Percentiles rank a stretch among this genome's conserved stretches.
Evolutionary conservation across 2,113 vertebrate species (phyloP).

Genomic region (Amblyornis subalaris): DNA sequence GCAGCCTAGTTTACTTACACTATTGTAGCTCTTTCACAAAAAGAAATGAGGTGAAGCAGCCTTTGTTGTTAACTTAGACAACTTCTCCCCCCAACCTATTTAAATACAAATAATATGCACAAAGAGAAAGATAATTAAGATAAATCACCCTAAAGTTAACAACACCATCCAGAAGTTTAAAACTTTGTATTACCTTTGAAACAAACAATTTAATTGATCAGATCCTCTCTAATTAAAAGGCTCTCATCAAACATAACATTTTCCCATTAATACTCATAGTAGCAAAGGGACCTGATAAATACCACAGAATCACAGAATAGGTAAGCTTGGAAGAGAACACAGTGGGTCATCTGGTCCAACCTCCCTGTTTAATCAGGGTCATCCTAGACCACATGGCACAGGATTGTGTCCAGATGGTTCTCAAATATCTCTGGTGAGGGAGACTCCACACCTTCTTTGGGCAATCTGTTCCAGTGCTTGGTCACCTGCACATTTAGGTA

Average conservation of each 20-base stretch:
- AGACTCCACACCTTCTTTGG: background rate
- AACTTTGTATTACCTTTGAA: background rate
- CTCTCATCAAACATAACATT: background rate
- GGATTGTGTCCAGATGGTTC: background rate
- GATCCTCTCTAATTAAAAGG: background rate
- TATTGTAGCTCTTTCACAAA: background rate
- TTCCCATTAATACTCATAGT: background rate
- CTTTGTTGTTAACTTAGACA: background rate
- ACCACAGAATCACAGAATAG: too few species aligned
- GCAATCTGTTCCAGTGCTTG: fast-evolving
- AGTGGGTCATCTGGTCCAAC: background rate
- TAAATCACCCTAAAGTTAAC: background rate
- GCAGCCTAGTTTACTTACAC: background rate
- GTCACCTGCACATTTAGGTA: background rate
- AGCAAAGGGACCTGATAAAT: background rate
- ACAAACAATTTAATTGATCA: background rate
- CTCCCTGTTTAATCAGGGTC: background rate
- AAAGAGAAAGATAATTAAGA: background rate
- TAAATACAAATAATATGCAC: conserved; percentile 2
- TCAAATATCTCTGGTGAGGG: background rate
- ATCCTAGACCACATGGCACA: background rate
- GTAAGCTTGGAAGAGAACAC: background rate
- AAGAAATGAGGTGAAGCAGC: background rate
- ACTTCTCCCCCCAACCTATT: background rate
- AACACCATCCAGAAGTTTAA: background rate